Conservation (phyloP, 2,113 vertebrate species). For the Chlorocebus sabaeus region DNA sequence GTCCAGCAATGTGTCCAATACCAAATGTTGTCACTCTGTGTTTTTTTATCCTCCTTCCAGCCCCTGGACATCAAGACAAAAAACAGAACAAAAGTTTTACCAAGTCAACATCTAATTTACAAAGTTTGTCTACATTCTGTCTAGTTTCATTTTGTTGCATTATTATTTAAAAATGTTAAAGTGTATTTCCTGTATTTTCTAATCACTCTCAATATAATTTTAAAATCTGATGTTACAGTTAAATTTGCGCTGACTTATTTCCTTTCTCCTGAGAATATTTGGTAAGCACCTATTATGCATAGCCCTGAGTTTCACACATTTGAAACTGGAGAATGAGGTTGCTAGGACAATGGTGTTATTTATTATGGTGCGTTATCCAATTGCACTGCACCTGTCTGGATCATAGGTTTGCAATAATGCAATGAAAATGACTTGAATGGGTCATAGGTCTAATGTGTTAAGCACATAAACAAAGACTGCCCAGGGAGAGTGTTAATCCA, state of each 20-base stretch:
- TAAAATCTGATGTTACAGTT: not conserved
- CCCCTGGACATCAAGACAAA: not conserved
- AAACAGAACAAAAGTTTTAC: too few relatives aligned
- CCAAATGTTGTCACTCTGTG: not conserved
- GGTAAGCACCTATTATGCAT: not conserved
- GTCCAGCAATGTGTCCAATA: not conserved
- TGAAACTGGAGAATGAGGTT: not conserved
- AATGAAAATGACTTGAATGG: conserved; percentile 54
- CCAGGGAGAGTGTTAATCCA: conserved; percentile 63
- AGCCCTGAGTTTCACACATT: not conserved
- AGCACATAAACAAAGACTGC: conserved; percentile 73
- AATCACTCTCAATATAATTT: not conserved
- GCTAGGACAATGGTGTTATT: conserved; percentile 5
- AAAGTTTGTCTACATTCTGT: not conserved
- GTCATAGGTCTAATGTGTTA: conserved; percentile 73
- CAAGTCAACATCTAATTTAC: not conserved
- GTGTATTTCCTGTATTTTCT: not conserved
- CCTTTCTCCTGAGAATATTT: not conserved
- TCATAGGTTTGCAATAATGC: conserved; percentile 55
- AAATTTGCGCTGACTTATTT: not conserved
- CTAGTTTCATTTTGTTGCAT: not conserved
- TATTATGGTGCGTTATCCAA: not conserved
- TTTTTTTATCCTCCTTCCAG: not conserved
- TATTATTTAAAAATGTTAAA: not conserved
- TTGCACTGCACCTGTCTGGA: conserved; percentile 44